Base-by-base conservation (phyloP, 2,113 vertebrate genomes). In the Tamias sibiricus region DNA sequence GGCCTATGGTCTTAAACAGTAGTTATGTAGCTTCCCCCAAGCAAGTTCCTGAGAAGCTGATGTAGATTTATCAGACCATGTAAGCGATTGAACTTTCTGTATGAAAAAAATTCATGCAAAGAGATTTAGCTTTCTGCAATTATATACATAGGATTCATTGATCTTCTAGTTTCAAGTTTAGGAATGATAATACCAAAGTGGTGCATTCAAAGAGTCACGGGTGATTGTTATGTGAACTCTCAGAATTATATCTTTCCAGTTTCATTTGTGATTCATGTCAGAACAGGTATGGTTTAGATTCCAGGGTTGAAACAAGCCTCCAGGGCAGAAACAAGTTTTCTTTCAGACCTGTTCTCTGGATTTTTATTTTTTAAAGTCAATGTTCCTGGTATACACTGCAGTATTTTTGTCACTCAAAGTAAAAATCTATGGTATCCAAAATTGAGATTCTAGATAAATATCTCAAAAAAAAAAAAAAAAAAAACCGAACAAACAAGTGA, bases 61-160 rank as follows among this genome's bases (percentile, higher is more conserved):
- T 79, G 49, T 54, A 49, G 40, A 81, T 42, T 84, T 89, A 81
- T 40, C 76, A 52, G 32, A 40, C 91, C 85, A 87, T n/a, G 17
- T 40, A 80, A 97, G 30, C 26, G 2, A 64, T 69, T 68, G 69
- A 28, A 24, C 84, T 95, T 80, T 87, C 94, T 90, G 32, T 80
- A 76, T 81, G 59, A 77, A 96, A 96, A 83, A n/a, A 94, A 49
- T 89, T 77, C 49, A 13, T 35, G 42, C 64, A 59, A 22, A 90
- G 89, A 95, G 80, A 93, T 84, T 96, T 87, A 92, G 37, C 37
- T 96, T 95, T 87, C 87, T 95, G 40, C 75, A 84, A 71, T 74
- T 76, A 94, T 77, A 87, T 90, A 91, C 93, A 97, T 97, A 95
- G 59, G 80, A 80, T 75, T 92, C 75, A 82, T 59, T 94, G 92